Conservation (phyloP, 2,888 invertebrate species). For the Agapostemon virescens region DNA sequence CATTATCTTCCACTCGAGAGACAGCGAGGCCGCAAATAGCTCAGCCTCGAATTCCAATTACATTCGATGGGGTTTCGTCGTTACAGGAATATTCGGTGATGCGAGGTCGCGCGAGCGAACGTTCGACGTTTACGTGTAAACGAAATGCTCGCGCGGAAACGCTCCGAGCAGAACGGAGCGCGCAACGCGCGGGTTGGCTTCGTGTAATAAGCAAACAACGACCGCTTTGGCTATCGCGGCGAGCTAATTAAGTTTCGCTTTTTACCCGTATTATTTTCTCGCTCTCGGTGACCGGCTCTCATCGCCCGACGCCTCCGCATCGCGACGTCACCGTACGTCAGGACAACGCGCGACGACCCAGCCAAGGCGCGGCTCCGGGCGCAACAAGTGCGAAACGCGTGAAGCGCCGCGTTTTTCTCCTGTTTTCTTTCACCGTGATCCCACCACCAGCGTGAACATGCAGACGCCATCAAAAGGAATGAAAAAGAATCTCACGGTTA, state of each 20-base stretch:
- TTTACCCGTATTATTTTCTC: slow-evolving; percentile 57
- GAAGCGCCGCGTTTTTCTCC: slow-evolving; percentile 28
- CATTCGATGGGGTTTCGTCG: slow-evolving; percentile 64
- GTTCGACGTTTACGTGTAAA: neutral
- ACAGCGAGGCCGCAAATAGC: slow-evolving; percentile 28
- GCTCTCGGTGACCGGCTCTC: slow-evolving; percentile 13
- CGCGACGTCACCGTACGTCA: slow-evolving; percentile 38
- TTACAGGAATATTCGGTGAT: neutral
- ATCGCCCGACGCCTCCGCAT: neutral
- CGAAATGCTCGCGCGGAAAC: neutral
- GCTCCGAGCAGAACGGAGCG: slow-evolving; percentile 1
- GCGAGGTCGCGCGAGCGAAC: neutral
- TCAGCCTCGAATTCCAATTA: slow-evolving; percentile 73
- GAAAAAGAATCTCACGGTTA: neutral
- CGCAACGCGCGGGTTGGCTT: slow-evolving; percentile 43
- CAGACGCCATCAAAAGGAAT: neutral
- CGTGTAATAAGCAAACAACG: slow-evolving; percentile 60
- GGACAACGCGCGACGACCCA: slow-evolving; percentile 16
- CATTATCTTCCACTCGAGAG: slow-evolving; percentile 47
- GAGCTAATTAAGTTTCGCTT: slow-evolving; percentile 66
- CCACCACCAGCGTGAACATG: neutral
- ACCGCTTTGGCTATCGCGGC: slow-evolving; percentile 43
- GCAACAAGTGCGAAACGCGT: slow-evolving; percentile 69
- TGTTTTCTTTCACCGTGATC: slow-evolving; percentile 16
- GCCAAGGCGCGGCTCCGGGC: slow-evolving; percentile 20